These are phyloP conservation scores for Calcarius lapponicus DNA, from an alignment of 2,797 vertebrate species.

Conservation along the genomic window DNA sequence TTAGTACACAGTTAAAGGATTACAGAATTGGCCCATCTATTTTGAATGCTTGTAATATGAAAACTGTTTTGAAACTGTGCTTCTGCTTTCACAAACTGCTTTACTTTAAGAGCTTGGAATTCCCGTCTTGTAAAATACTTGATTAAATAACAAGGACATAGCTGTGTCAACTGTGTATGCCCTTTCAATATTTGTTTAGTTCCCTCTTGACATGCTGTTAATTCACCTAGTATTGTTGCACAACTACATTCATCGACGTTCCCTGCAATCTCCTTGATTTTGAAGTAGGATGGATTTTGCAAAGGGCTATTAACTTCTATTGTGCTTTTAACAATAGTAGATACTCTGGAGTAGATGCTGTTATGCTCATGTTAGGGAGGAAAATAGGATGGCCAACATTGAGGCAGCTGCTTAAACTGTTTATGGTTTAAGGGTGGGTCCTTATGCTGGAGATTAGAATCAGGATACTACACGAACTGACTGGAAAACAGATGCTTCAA, in stretches of 20 bases:
- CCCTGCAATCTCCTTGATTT: neutral
- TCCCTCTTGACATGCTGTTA: neutral
- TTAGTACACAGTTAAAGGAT: neutral
- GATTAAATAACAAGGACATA: neutral
- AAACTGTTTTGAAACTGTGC: rapidly evolving
- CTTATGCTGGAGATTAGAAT: neutral
- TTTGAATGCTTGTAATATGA: neutral
- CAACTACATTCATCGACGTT: neutral
- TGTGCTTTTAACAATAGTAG: neutral
- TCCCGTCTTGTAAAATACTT: neutral
- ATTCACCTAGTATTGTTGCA: neutral
- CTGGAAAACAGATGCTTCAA: neutral
- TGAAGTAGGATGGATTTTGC: neutral
- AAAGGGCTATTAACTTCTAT: neutral
- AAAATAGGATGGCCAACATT: neutral
- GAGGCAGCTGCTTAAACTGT: neutral
- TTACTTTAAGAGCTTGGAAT: neutral
- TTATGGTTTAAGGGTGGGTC: neutral
- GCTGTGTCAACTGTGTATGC: too few species aligned
- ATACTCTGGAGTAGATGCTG: neutral
- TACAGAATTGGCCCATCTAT: neutral
- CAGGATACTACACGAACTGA: neutral
- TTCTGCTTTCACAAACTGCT: neutral
- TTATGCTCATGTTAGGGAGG: neutral
- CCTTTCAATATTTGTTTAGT: neutral